Base-by-base conservation (phyloP, 2,113 vertebrate genomes). In the Proteles cristata region DNA sequence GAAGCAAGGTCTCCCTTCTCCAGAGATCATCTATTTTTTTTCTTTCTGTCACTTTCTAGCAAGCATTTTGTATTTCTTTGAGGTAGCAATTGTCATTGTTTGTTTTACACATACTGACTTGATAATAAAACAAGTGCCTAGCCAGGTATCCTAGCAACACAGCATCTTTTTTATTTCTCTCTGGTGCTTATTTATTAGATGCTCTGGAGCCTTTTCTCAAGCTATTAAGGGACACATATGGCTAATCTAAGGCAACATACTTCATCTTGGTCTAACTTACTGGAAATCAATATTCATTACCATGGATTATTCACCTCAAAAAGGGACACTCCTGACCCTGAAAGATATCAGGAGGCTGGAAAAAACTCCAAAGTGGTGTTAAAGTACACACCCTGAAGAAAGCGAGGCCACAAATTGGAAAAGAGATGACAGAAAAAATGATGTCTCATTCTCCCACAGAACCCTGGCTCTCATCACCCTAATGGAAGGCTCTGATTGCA, bases 261-360 rank as follows among this genome's bases (percentile, higher is more conserved):
- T 96, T 98, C 71, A 96, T 94, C 53, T 88, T 89, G 43, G 28
- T 95, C 61, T 92, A 93, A 96, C 93, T 98, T 77, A 96, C 84
- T 93, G 0, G 0, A 91, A 94, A 98, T 98, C 96, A 89, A 92
- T 97, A 97, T 95, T 98, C 95, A 96, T 98, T 98, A 98, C 71
- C 66, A 90, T 74, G 43, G 89, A 93, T 97, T 98, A 98, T 96
- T 97, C 73, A 71, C 65, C 71, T 93, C 69, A 35, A 63, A 89
- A 97, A 48, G 21, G 45, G 45, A 94, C 0, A 73, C 8, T 71
- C 4, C 61, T n/a, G 17, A 28, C 89, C 69, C 53, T 93, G 39
- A 97, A 96, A 96, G 25, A 94, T 87, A 21, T 80, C 63, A 66
- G 48, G 77, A 96, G 50, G 7, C 26, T 85, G 33, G 23, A 9